Evolutionary conservation across 1,140 invertebrate genomes (phyloP).

Genomic region (Melanaphis sacchari): DNA sequence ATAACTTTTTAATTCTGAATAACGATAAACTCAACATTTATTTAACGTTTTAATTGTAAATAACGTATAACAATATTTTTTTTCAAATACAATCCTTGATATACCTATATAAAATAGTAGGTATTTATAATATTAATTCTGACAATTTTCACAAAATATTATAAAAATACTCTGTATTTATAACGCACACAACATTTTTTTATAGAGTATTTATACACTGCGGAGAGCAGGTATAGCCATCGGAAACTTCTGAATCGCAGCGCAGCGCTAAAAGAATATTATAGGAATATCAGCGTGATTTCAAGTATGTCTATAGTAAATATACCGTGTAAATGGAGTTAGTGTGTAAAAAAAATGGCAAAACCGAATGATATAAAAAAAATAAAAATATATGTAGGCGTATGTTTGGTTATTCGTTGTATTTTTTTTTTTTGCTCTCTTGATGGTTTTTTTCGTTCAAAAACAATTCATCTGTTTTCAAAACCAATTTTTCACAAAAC

Average conservation of each 20-base stretch:
- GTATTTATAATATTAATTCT: no score
- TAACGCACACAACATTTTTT: background rate
- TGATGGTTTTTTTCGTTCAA: background rate
- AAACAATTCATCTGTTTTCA: slow-evolving; percentile 32
- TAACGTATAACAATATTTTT: no score
- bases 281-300: background rate
- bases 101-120: no score
- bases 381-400: slow-evolving; percentile 10
- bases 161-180: background rate
- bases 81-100: no score
- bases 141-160: no score
- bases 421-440: background rate
- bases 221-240: background rate
- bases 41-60: no score
- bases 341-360: background rate
- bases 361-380: background rate
- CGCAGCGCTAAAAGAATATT: background rate
- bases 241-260: background rate
- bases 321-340: background rate
- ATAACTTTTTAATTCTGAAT: no score
- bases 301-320: background rate
- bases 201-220: background rate
- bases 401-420: slow-evolving; percentile 17
- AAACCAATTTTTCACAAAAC: slow-evolving; percentile 27
- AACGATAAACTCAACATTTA: no score